Conservation (phyloP, 2,888 invertebrate genomes). For the Hydrotaea cyrtoneurina region DNA sequence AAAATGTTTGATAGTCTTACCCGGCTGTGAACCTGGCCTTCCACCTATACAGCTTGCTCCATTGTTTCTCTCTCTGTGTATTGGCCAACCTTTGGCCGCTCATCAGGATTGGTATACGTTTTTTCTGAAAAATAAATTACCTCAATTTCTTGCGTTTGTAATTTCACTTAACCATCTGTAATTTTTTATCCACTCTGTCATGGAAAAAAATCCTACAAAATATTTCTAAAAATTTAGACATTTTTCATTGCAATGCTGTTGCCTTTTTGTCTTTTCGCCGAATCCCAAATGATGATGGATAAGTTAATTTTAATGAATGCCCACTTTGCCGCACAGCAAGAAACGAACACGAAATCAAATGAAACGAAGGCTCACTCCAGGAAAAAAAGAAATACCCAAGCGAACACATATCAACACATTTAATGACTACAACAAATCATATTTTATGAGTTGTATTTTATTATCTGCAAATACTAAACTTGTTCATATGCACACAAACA, state of each 20-base stretch:
- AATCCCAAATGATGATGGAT: slow-evolving; percentile 12
- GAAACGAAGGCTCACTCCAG: neutral
- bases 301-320: slow-evolving; percentile 10
- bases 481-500: neutral
- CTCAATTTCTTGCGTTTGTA: too few species aligned
- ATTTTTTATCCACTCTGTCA: neutral
- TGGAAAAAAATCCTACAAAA: neutral
- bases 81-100: too few species aligned
- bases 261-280: neutral
- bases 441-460: slow-evolving; percentile 11
- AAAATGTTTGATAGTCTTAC: too few species aligned
- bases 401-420: neutral
- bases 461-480: slow-evolving; percentile 13
- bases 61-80: too few species aligned
- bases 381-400: neutral
- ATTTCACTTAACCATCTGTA: neutral
- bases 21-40: too few species aligned
- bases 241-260: neutral
- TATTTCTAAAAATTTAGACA: neutral
- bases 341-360: neutral
- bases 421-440: slow-evolving; percentile 16
- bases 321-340: neutral
- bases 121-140: too few species aligned
- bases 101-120: too few species aligned
- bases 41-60: too few species aligned